A percentile compares a stretch with the other conserved stretches of the same genome.
These are phyloP conservation scores for Balanococcus diminutus DNA, from an alignment of 2,888 invertebrate species.

Conservation along the genomic window DNA sequence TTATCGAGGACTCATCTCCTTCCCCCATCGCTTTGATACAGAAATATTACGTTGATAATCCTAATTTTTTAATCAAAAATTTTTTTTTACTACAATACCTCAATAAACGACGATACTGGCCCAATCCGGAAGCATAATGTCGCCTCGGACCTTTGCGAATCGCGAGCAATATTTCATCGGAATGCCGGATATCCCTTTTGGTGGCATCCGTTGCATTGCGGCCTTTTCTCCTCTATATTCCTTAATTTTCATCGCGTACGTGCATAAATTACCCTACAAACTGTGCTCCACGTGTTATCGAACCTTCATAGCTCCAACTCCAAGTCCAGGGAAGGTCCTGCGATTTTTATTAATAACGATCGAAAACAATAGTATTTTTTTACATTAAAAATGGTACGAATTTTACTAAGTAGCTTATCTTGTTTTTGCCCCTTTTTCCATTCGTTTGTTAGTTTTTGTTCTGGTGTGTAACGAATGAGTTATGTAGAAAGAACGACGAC, in stretches of 20 bases:
- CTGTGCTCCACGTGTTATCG: not conserved
- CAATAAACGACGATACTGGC: not conserved
- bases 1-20: too few species aligned
- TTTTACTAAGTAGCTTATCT: not conserved
- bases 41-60: too few species aligned
- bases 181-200: not conserved
- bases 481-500: not conserved
- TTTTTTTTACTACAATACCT: too few species aligned
- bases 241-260: not conserved
- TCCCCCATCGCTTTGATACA: too few species aligned
- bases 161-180: not conserved
- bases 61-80: too few species aligned
- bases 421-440: not conserved
- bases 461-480: not conserved
- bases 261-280: not conserved
- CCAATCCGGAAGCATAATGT: not conserved
- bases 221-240: not conserved
- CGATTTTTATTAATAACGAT: not conserved
- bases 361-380: not conserved
- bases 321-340: not conserved
- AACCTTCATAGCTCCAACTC: not conserved
- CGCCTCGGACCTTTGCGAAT: not conserved
- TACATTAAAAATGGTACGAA: not conserved
- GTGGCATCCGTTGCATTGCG: not conserved
- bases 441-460: not conserved